Evolutionary conservation across 2,113 vertebrate genomes (phyloP).

Genomic region (Leiothrix lutea): DNA sequence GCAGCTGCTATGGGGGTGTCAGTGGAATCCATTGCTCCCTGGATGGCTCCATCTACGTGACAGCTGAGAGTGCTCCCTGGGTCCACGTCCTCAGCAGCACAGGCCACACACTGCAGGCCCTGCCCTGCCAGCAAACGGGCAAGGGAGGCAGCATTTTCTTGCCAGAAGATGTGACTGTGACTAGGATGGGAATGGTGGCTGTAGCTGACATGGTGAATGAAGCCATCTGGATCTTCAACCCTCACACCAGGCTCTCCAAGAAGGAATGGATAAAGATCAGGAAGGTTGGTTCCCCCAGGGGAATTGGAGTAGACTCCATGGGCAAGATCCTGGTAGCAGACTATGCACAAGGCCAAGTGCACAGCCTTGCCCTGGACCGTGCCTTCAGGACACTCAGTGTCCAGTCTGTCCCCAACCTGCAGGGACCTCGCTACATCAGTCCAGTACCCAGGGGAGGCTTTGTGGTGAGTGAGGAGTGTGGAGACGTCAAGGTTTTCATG

Average conservation of each 20-base stretch:
- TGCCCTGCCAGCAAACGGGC: constrained; percentile 1
- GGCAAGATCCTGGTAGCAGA: constrained; percentile 67
- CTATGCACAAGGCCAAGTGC: constrained; percentile 47
- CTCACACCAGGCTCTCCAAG: constrained; percentile 22
- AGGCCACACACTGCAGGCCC: neutral
- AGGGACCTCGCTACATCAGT: constrained; percentile 59
- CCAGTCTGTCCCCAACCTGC: constrained; percentile 14
- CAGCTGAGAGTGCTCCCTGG: constrained; percentile 35
- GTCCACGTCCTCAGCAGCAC: constrained; percentile 49
- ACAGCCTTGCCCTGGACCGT: constrained; percentile 55
- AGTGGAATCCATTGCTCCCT: constrained; percentile 60
- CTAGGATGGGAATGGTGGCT: constrained; percentile 44
- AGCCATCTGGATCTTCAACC: constrained; percentile 47
- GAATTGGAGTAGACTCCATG: constrained; percentile 55
- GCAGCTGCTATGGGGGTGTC: neutral
- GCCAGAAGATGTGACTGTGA: constrained; percentile 69
- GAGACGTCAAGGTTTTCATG: constrained; percentile 55
- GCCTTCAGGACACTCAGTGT: neutral
- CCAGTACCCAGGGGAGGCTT: neutral
- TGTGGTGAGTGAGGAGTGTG: constrained; percentile 65
- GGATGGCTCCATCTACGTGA: constrained; percentile 62
- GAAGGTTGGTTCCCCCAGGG: constrained; percentile 38
- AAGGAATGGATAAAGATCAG: constrained; percentile 63
- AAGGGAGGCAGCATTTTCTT: constrained; percentile 12
- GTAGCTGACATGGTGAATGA: constrained; percentile 58